Evolutionary conservation across 1,140 invertebrate species (phyloP), one percentile per base, ranked within the genome.

Genomic region (Temnothorax longispinosus): DNA sequence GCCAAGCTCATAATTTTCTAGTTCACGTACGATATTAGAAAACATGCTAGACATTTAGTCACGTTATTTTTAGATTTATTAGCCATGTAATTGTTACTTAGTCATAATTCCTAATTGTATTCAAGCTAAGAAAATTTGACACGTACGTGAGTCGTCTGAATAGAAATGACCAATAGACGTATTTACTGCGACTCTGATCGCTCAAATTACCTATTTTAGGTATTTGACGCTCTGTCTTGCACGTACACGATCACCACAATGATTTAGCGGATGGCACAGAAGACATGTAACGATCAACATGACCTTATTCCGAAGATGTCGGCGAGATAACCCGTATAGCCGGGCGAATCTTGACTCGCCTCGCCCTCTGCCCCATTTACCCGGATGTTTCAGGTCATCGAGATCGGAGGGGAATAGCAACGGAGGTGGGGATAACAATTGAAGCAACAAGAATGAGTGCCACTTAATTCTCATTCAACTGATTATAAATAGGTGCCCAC

Each of bases 301-400:
- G 89, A 90, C 88, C 89, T 44, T 76, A 74, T 90, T 89, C 38
- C 47, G 27, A 82, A 90, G 88, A 89, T 90, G 76, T 84, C 76
- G 85, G 71, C 21, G 65, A 89, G 88, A 90, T 89, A 89, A 89
- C 71, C 87, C 77, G 15, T 64, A 71, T 52, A 87, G 21, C 58
- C 65, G 47, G 18, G 18, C 84, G 87, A 84, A 52, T 89, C 88
- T 90, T 82, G 85, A 89, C 71, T 86, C 56, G 71, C 56, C 50
- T 80, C 72, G 77, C 87, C 75, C 88, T 88, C 72, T 89, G 88
- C 65, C 72, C 88, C 58, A 87, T 90, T 90, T 90, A 87, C 32
- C 50, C 85, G 89, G 64, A 74, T 67, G 71, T 84, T 78, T 78
- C 78, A 65, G 88, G 77, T 90, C 89, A 77, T 71, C 72, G 41